A percentile compares a stretch with the other conserved stretches of the same genome.
phyloP scores from a whole-genome alignment of 2,888 invertebrate species.

The Drosophila gaucha region DNA sequence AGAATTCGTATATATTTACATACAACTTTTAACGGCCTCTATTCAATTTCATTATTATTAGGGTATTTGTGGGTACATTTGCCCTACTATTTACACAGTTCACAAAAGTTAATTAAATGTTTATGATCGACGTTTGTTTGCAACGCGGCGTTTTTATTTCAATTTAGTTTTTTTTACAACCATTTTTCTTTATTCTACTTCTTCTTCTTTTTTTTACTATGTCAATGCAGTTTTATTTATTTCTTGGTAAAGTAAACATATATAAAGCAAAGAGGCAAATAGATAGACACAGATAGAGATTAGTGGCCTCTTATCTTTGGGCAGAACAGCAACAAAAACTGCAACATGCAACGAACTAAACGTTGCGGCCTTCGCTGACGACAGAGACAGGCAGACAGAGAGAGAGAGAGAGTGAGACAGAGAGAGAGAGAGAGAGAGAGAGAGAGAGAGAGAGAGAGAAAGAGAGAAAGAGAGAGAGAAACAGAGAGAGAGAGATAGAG shows the following conservation, averaged over 20 bases:
- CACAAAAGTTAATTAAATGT: conserved; percentile 79
- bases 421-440: not conserved
- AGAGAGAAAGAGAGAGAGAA: not conserved
- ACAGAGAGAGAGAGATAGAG: not conserved
- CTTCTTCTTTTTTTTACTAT: conserved; percentile 19
- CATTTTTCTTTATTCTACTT: conserved; percentile 10
- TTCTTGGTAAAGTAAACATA: conserved; percentile 68
- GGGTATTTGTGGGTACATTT: conserved; percentile 37
- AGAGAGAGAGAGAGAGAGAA: conserved; percentile 3
- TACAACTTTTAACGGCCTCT: not conserved
- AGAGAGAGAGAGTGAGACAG: conserved; percentile 14
- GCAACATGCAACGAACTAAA: conserved; percentile 62
- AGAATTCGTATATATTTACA: not conserved
- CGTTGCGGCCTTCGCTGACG: no score
- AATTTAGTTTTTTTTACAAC: conserved; percentile 2
- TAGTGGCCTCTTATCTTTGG: conserved; percentile 57
- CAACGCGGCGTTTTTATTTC: conserved; percentile 41
- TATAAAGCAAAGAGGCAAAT: conserved; percentile 39
- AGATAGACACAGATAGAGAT: conserved; percentile 59
- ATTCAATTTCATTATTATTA: not conserved
- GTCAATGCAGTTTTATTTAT: conserved; percentile 61
- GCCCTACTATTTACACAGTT: conserved; percentile 63
- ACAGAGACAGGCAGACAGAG: no score
- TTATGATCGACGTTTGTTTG: conserved; percentile 64
- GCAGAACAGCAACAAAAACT: conserved; percentile 12